phyloP scores from a whole-genome alignment of 1,140 invertebrate species.

The Zophobas atratus region DNA sequence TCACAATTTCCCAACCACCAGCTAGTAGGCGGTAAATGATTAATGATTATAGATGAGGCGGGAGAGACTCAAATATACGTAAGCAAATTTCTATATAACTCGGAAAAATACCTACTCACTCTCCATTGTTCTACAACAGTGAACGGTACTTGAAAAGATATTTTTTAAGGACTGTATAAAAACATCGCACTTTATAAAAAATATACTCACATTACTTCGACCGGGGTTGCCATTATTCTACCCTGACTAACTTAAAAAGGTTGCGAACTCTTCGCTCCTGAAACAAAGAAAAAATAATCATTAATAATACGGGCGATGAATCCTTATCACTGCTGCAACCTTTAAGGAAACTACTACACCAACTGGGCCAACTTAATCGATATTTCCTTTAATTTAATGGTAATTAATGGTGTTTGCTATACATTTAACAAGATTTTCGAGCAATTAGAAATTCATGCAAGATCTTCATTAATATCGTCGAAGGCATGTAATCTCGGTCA shows the following conservation, averaged over 20 bases:
- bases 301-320: background rate
- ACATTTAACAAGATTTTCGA: slow-evolving; percentile 41
- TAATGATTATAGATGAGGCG: slow-evolving; percentile 42
- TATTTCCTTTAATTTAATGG: slow-evolving; percentile 40
- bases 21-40: slow-evolving; percentile 38
- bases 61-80: slow-evolving; percentile 36
- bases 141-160: slow-evolving; percentile 27
- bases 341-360: background rate
- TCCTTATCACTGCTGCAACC: background rate
- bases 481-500: slow-evolving; percentile 15
- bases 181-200: slow-evolving; percentile 30
- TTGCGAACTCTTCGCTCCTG: slow-evolving; percentile 6
- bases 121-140: slow-evolving; percentile 20
- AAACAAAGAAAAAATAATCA: slow-evolving; percentile 23
- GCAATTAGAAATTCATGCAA: slow-evolving; percentile 36
- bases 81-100: slow-evolving; percentile 38
- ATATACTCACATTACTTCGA: slow-evolving; percentile 11
- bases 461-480: slow-evolving; percentile 28
- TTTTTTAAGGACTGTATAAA: slow-evolving; percentile 27
- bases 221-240: background rate
- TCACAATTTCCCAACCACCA: slow-evolving; percentile 38
- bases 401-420: slow-evolving; percentile 37
- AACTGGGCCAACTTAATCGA: slow-evolving; percentile 15
- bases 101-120: slow-evolving; percentile 29
- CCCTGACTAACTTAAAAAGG: background rate